Base-by-base conservation (phyloP, 2,797 vertebrate species). In the Tarsius wallacei region DNA sequence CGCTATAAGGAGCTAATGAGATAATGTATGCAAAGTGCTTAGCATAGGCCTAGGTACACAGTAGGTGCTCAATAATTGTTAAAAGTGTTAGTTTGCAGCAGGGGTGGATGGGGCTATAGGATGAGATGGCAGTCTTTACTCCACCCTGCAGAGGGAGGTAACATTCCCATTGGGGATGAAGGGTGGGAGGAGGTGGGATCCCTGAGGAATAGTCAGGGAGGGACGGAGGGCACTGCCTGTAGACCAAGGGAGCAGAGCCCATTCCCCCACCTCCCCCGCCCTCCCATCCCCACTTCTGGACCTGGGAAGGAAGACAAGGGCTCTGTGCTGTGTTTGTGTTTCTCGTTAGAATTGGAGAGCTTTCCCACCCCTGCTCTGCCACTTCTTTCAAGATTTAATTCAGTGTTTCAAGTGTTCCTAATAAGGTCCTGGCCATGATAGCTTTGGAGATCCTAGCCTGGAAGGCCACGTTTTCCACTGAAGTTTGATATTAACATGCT, bases 321-420 rank as follows among this genome's bases (percentile, higher is more conserved):
- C 8, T 33, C 42, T 49, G 28, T 7, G 0, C 13, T 2, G 22
- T 1, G 24, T n/a, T 61, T 81, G 22, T 1, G 24, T n/a, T 53
- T 81, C 26, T 61, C 22, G 78, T 85, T 21, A 31, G 0, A 17
- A 31, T n/a, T 63, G 5, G 31, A 71, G 55, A 8, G 15, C 15
- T 51, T 76, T 64, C 78, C 42, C 13, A 15, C 10, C 66, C 10
- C 0, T 55, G 24, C 13, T 49, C 13, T 59, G 47, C 33, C 28
- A 3, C 31, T 88, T 55, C 47, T 59, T 78, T 26, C 16, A 42
- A 64, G 87, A 71, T 84, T 87, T 80, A 89, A n/a, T 82, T 88
- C 36, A 93, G 66, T 85, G 55, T 89, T 68, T 87, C 64, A 87
- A 53, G 55, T 91, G 57, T 53, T 89, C 49, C 21, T 51, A 59